Percentiles rank a stretch among this genome's conserved stretches.
These are phyloP conservation scores for Boloria selene DNA, from an alignment of 2,888 invertebrate species.

Conservation along the genomic window DNA sequence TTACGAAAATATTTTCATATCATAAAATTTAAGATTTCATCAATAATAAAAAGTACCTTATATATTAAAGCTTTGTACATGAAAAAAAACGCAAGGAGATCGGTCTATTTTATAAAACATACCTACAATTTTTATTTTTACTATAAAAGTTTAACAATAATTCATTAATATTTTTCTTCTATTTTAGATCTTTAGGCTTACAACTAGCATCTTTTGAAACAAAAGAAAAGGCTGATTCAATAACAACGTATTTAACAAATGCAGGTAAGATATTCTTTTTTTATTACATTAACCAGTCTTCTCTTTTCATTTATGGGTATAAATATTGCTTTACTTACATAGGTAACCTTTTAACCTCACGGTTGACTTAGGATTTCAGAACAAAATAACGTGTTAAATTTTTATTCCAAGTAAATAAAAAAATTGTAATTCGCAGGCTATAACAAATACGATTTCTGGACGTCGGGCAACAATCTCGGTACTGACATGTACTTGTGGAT, in stretches of 20 bases:
- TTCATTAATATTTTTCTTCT: conserved; percentile 36
- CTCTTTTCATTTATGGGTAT: no score
- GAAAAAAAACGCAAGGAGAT: no score
- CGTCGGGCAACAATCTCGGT: conserved; percentile 92
- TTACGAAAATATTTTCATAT: no score
- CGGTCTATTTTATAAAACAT: no score
- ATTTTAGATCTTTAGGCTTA: conserved; percentile 88
- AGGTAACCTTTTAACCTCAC: no score
- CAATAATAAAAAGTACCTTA: no score
- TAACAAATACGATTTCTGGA: conserved; percentile 93
- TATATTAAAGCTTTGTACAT: no score
- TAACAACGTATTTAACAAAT: conserved; percentile 91
- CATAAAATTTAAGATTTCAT: no score
- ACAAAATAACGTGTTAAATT: background rate
- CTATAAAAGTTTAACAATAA: conserved; percentile 17
- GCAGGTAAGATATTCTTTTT: conserved; percentile 81
- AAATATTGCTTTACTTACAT: no score
- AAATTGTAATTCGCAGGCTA: conserved; percentile 76
- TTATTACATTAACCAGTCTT: no score
- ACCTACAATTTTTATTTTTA: no score
- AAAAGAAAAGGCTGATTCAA: conserved; percentile 92
- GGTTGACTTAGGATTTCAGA: no score
- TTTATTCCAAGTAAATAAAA: background rate
- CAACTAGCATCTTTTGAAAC: conserved; percentile 93
- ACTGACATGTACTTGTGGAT: conserved; percentile 95